Percentiles rank a stretch among this genome's conserved stretches.
Conservation (phyloP, 2,113 vertebrate species). For the Oncorhynchus gorbuscha region DNA sequence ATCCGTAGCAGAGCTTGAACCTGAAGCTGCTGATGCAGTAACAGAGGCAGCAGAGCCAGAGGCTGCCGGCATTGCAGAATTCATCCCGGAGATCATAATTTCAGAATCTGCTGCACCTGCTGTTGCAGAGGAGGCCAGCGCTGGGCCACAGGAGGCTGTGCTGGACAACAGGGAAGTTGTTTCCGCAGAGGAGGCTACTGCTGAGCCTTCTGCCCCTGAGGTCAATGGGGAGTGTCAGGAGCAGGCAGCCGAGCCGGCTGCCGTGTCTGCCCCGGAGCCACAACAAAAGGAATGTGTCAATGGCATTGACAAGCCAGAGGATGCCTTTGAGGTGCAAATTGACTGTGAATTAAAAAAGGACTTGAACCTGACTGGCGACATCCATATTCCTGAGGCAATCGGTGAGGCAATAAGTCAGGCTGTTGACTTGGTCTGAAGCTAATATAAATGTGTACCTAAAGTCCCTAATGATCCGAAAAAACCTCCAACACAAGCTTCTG, state of each 20-base stretch:
- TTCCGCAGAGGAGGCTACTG: conserved; percentile 36
- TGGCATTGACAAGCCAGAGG: conserved; percentile 49
- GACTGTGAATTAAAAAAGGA: conserved; percentile 77
- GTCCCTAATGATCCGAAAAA: conserved; percentile 48
- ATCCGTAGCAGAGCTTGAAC: conserved; percentile 22
- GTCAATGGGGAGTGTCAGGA: conserved; percentile 61
- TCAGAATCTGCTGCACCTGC: conserved; percentile 59
- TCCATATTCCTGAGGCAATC: conserved; percentile 49
- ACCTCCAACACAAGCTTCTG: conserved; percentile 31
- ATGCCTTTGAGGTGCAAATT: conserved; percentile 54
- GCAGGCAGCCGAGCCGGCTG: conserved; percentile 11
- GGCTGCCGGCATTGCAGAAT: conserved; percentile 30
- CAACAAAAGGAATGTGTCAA: conserved; percentile 66
- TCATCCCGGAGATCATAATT: conserved; percentile 67
- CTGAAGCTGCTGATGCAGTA: conserved; percentile 3
- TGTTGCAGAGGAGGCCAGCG: conserved; percentile 33
- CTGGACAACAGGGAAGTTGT: conserved; percentile 70
- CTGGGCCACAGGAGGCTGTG: conserved; percentile 40
- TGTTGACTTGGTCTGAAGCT: conserved; percentile 58
- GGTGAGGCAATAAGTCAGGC: conserved; percentile 64
- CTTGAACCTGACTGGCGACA: conserved; percentile 52
- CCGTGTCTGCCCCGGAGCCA: conserved; percentile 11
- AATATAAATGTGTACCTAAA: conserved; percentile 46
- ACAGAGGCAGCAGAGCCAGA: conserved; percentile 37
- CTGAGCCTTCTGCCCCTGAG: conserved; percentile 31